A percentile compares a stretch with the other conserved stretches of the same genome.
Conservation (phyloP, 2,797 vertebrate species). For the Holocentrus rufus region DNA sequence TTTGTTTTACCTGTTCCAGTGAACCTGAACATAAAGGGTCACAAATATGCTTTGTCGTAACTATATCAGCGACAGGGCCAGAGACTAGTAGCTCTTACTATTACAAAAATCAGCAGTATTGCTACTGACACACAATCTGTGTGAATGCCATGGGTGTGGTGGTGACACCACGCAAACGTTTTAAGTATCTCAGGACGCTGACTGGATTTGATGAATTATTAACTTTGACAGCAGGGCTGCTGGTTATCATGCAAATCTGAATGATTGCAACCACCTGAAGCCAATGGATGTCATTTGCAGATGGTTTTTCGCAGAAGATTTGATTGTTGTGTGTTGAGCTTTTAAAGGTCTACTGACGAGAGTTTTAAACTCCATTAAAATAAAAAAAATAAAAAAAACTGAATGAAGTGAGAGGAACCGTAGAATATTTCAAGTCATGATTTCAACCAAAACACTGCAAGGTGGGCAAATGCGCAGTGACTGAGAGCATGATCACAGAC, state of each 20-base stretch:
- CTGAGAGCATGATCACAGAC: conserved; percentile 20
- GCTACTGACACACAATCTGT: conserved; percentile 3
- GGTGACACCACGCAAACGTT: conserved; percentile 1
- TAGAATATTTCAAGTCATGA: conserved; percentile 8
- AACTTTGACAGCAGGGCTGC: not conserved
- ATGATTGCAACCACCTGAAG: conserved; percentile 15
- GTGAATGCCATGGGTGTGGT: conserved; percentile 5
- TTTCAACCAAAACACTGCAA: conserved; percentile 13
- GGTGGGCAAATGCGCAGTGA: not conserved
- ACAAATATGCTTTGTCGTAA: conserved; percentile 11
- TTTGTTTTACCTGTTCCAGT: conserved; percentile 29
- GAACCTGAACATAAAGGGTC: conserved; percentile 13
- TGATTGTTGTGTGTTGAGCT: conserved; percentile 15
- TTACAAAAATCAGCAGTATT: not conserved
- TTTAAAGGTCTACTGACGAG: conserved; percentile 20
- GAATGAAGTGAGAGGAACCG: not conserved
- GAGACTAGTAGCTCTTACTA: not conserved
- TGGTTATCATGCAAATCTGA: conserved; percentile 27
- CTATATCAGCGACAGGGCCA: not conserved
- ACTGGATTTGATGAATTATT: conserved; percentile 26
- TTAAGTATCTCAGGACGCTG: conserved; percentile 46
- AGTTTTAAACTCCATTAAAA: not conserved
- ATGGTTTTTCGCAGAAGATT: conserved; percentile 11
- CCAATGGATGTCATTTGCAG: not conserved
- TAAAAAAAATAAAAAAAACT: not conserved